These are phyloP conservation scores for Caenorhabditis becei DNA, from an alignment of 2,888 invertebrate species.

Conservation along the genomic window DNA sequence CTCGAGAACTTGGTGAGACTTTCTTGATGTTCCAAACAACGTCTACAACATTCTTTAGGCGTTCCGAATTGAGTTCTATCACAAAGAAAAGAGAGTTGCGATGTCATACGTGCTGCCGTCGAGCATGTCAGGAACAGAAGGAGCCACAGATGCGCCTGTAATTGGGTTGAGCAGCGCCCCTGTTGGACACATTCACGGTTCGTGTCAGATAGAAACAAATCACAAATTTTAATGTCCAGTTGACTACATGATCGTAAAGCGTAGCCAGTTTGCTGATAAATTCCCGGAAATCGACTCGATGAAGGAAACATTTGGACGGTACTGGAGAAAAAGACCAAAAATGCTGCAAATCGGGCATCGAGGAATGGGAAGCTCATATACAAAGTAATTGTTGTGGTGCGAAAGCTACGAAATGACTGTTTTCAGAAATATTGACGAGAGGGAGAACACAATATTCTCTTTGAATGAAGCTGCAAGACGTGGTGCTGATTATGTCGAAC, in stretches of 20 bases:
- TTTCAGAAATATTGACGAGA: constrained; percentile 75
- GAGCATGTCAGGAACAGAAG: constrained; percentile 69
- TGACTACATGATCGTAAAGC: constrained; percentile 69
- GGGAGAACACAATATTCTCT: constrained; percentile 97
- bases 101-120: constrained; percentile 70
- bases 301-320: constrained; percentile 61
- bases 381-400: constrained; percentile 69
- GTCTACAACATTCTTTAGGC: constrained; percentile 46
- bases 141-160: constrained; percentile 65
- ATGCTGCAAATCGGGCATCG: constrained; percentile 93
- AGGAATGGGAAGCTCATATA: constrained; percentile 92
- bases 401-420: too few species aligned
- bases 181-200: constrained; percentile 70
- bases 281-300: constrained; percentile 48
- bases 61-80: constrained; percentile 71
- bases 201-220: background rate
- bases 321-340: constrained; percentile 69
- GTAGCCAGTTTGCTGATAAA: constrained; percentile 44
- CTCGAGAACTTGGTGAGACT: constrained; percentile 71
- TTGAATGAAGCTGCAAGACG: constrained; percentile 92
- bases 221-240: constrained; percentile 47
- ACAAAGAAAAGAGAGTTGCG: constrained; percentile 63
- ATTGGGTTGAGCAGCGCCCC: constrained; percentile 67
- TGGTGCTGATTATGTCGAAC: constrained; percentile 98
- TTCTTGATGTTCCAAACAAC: background rate